Percentiles rank a stretch among this genome's conserved stretches.
Conservation (phyloP, 2,888 invertebrate genomes). For the Aphrophora alni region DNA sequence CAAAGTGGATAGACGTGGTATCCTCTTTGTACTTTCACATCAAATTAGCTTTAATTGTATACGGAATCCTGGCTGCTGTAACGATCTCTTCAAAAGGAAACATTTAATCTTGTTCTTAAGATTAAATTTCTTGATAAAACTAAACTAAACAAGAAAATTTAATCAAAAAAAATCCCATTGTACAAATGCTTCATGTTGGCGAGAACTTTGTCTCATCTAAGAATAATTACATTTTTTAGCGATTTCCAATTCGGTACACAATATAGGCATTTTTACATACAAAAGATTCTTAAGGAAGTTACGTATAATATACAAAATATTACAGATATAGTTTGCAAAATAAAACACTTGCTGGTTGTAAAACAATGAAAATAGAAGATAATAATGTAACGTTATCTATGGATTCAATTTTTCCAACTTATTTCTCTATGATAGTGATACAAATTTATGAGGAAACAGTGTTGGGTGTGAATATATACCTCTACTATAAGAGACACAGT, state of each 20-base stretch:
- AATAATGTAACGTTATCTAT: no score
- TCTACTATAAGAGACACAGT: no score
- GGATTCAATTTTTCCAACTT: no score
- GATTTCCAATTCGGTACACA: conserved; percentile 3
- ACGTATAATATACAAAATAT: background rate
- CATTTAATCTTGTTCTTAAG: background rate
- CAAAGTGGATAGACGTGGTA: background rate
- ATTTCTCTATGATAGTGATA: no score
- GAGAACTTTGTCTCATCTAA: background rate
- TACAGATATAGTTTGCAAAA: background rate
- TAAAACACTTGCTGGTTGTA: background rate
- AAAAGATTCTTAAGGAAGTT: background rate
- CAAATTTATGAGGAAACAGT: no score
- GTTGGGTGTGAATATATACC: no score
- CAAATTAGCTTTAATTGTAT: background rate
- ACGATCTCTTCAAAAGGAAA: background rate
- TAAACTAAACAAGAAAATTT: background rate
- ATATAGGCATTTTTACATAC: background rate
- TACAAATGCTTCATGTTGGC: background rate
- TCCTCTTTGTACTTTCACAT: background rate
- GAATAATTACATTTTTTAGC: conserved; percentile 1
- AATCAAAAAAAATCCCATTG: background rate
- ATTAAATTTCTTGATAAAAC: background rate
- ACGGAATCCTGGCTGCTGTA: background rate
- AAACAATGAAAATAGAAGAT: no score